Percentiles rank a stretch among this genome's conserved stretches.
Evolutionary conservation across 2,113 vertebrate genomes (phyloP).

Genomic region (Cathartes aura): DNA sequence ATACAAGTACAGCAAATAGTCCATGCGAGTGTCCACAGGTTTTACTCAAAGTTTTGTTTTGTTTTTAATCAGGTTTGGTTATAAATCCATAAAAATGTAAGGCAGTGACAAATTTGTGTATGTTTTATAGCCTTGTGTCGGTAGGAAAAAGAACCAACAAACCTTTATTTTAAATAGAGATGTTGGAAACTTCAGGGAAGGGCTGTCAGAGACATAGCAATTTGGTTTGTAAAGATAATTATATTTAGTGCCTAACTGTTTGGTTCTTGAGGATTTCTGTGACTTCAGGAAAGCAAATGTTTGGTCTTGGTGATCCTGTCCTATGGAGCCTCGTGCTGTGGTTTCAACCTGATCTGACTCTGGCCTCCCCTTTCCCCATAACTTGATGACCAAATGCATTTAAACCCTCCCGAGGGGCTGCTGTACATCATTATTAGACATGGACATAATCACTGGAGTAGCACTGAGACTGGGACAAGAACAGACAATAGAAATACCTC

Average conservation of each 20-base stretch:
- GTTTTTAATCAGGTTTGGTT: neutral
- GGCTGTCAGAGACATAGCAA: constrained; percentile 70
- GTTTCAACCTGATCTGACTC: constrained; percentile 33
- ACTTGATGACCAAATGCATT: constrained; percentile 31
- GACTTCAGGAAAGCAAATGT: constrained; percentile 71
- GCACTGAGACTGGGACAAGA: neutral
- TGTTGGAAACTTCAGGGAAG: constrained; percentile 60
- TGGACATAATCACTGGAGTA: neutral
- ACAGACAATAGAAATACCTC: neutral
- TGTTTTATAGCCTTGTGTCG: neutral
- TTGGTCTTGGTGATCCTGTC: constrained; percentile 52
- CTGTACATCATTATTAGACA: neutral
- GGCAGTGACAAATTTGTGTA: neutral
- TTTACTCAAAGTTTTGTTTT: neutral
- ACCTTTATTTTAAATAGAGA: constrained; percentile 60
- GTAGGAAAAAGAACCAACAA: neutral
- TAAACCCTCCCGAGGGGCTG: constrained; percentile 5
- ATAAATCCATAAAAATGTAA: neutral
- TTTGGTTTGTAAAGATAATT: constrained; percentile 75
- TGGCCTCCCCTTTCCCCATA: constrained; percentile 16
- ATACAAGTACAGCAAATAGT: neutral
- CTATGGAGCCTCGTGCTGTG: constrained; percentile 3
- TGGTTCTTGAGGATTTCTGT: constrained; percentile 61
- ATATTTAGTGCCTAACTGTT: constrained; percentile 73
- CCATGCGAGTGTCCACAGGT: neutral